Evolutionary conservation across 2,113 vertebrate genomes (phyloP), one percentile per base, ranked within the genome.

Genomic region (Lycocorax pyrrhopterus): DNA sequence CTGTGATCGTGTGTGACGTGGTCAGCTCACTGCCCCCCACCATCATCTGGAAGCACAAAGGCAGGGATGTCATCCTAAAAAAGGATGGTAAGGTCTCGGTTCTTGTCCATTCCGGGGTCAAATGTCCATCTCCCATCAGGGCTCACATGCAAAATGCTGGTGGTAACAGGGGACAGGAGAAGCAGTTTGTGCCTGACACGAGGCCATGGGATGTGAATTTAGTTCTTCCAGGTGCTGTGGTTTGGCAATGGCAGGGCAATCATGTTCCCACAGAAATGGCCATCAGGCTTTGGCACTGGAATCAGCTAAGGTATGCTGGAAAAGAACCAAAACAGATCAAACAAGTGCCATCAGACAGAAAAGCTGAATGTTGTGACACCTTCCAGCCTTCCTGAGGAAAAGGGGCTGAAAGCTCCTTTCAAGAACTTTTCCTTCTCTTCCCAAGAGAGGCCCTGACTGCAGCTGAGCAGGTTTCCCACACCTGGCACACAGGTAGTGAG

Each of bases 21-120:
- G 96, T 98, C 97, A 99, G 99, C 94, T 99, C 98, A 0, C 98
- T 99, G n/a, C 98, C 98, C 21, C 99, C 99, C 23, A 98, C 98
- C 39, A 98, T 99, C 95, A 98, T 98, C 95, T 99, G 99, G 99
- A 99, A 99, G 86, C 99, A 98, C 95, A 99, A 98, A 97, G 98
- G 98, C 90, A 96, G 97, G 41, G 98, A 98, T 79, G 99, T 99
- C 71, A 97, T 99, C 92, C 97, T 98, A 82, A 99, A 99, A 76
- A 99, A 99, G 97, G 99, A 99, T 26, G 99, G 99, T 99, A 96
- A 98, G 98, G 87, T 30, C 47, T 53, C 9, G 19, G 19, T 39
- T 62, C 35, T 32, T 67, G 52, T 73, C n/a, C 27, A 1, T 62
- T 27, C 21, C 0, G 9, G 43, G 23, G 4, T 51, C 51, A 72